phyloP scores from a whole-genome alignment of 2,797 vertebrate species.

The Liparis tanakae region DNA sequence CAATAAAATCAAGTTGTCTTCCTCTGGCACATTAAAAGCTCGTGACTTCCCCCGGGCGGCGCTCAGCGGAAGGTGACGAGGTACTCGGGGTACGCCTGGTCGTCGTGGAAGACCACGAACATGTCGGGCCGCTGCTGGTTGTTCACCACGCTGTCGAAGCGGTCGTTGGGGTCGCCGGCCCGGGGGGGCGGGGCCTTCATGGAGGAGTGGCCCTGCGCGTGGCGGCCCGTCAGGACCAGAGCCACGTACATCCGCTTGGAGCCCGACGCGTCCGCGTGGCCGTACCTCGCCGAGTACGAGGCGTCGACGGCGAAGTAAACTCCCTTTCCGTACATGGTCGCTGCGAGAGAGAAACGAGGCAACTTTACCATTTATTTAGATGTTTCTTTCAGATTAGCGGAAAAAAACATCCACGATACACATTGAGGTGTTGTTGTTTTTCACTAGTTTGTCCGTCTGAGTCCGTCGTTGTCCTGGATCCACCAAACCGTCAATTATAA shows the following conservation, averaged over 20 bases:
- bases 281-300: constrained; percentile 58
- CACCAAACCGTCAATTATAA: too few relatives aligned
- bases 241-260: constrained; percentile 68
- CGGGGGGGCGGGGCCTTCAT: constrained; percentile 58
- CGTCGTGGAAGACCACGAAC: constrained; percentile 78
- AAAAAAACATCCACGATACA: too few relatives aligned
- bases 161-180: constrained; percentile 55
- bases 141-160: constrained; percentile 76
- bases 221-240: constrained; percentile 70
- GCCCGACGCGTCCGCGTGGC: constrained; percentile 35
- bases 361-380: too few relatives aligned
- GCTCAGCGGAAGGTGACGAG: constrained; percentile 73
- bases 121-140: constrained; percentile 57
- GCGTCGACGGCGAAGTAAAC: constrained; percentile 77
- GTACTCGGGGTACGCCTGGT: constrained; percentile 80
- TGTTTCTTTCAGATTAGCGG: too few relatives aligned
- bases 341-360: constrained; percentile 49
- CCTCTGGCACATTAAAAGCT: too few relatives aligned
- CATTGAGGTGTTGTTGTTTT: too few relatives aligned
- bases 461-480: too few relatives aligned
- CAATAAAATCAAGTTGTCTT: too few relatives aligned
- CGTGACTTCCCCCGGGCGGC: too few relatives aligned
- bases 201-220: constrained; percentile 8
- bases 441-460: too few relatives aligned
- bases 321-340: constrained; percentile 46